Evolutionary conservation across 2,888 invertebrate genomes (phyloP), one percentile per base, ranked within the genome.

Genomic region (Mythimna vitellina): DNA sequence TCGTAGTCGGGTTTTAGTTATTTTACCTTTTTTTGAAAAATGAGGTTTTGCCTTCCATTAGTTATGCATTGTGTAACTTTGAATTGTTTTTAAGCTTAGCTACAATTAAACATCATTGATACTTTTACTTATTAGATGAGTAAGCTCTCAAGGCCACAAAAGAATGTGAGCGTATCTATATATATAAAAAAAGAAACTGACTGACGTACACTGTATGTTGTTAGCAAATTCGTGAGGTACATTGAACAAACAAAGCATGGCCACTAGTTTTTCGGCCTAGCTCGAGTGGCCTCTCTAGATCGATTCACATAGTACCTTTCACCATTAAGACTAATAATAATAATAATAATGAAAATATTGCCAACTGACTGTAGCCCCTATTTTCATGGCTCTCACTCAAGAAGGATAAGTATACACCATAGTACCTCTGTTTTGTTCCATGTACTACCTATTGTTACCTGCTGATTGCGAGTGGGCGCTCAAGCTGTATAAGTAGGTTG

Each of bases 371-470:
- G 1, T 9, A 51, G 10, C 29, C 0, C 3, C 6, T 17, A 35
- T 42, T 74, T 65, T 83, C 25, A 46, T 70, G 60, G 70, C 73
- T 63, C 53, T 12, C 46, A 32, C 38, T 5, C 7, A 0, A 35
- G 25, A 25, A 67, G 20, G 32, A 62, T 73, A 69, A 57, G 63
- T 68, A 76, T 70, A 80, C 46, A 70, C 22, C 32, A 35, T 57
- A 61, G 46, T 51, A 9, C 51, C 70, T 65, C 38, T 29, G 42
- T 78, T 78, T 82, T 82, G 84, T 84, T 81, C 58, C 54, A 65
- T 54, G 20, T 60, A n/a, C n/a, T n/a, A n/a, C n/a, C n/a, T n/a
- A 82, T 82, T 76, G 75, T 78, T 81, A 69, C 70, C 51, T 65
- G 60, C 53, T 84, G 81, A 81, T 84, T 83, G 65, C 65, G 53